Base-by-base conservation (phyloP, 2,113 vertebrate species). In the Sphaerodactylus townsendi region DNA sequence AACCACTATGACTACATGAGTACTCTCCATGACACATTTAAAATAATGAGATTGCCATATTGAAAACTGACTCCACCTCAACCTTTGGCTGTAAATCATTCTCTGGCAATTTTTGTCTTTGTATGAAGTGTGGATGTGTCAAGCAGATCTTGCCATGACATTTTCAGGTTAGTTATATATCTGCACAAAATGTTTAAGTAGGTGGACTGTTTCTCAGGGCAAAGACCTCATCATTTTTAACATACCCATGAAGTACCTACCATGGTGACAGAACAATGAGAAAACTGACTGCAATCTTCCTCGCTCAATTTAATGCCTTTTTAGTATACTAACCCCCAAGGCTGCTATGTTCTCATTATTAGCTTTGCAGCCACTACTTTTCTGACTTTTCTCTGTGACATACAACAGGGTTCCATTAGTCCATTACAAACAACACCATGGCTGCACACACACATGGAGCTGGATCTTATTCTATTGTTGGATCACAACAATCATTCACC, bases 21-120 rank as follows among this genome's bases (percentile, higher is more conserved):
- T 79, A 35, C 37, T 84, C 78, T 8, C 72, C 33, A 79, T 68
- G 70, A 72, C 88, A 66, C 10, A 71, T 77, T 44, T 3, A 73
- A 50, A 83, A 78, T 2, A 83, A 4, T 68, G 65, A 76, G 5
- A n/a, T 68, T 83, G 4, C 0, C 53, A 85, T 5, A 30, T 81
- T 79, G 82, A 79, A 35, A 64, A 30, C 17, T 50, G 10, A 83
- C 62, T 69, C 4, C 73, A 59, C 23, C 79, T 86, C 68, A 33
- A 69, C 1, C n/a, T 81, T 79, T 15, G n/a, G 3, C 21, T 85
- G 1, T 69, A 37, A 39, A 69, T 88, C 66, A 56, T 5, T 62
- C 13, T 76, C 41, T 39, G 5, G 33, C 82, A 81, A 13, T 56
- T 23, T 75, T 33, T 62, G 59, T 84, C 48, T 37, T 87, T 69